These are phyloP conservation scores for Listronotus oregonensis DNA, from an alignment of 1,140 invertebrate species.

Conservation along the genomic window DNA sequence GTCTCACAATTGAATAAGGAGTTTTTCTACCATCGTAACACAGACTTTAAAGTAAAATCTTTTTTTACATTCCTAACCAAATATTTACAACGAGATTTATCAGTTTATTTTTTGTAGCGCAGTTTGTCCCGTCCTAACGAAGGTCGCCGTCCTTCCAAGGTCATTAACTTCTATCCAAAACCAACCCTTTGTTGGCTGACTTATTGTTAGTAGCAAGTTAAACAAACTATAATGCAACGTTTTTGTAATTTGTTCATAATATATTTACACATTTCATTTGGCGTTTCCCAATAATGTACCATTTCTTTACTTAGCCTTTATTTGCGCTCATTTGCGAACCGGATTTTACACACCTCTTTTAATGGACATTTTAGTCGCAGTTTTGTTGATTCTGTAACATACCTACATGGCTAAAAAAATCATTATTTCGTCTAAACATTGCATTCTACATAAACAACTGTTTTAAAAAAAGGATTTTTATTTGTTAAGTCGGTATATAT, in stretches of 20 bases:
- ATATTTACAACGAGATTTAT: not conserved
- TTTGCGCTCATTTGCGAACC: slow-evolving; percentile 5
- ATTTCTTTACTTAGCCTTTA: not conserved
- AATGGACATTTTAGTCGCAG: not conserved
- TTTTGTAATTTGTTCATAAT: slow-evolving; percentile 8
- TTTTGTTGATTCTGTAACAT: not conserved
- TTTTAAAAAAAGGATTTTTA: no score
- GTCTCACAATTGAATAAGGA: no score
- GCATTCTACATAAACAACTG: no score
- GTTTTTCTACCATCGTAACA: no score
- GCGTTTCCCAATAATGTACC: slow-evolving; percentile 20
- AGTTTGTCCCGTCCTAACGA: slow-evolving; percentile 20
- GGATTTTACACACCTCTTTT: slow-evolving; percentile 25
- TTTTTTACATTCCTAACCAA: no score
- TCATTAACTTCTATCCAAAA: slow-evolving; percentile 24
- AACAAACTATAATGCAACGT: slow-evolving; percentile 12
- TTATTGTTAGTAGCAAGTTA: slow-evolving; percentile 20
- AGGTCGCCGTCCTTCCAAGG: slow-evolving; percentile 35
- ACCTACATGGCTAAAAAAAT: not conserved
- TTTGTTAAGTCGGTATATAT: no score
- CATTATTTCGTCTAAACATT: no score
- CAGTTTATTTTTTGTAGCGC: not conserved
- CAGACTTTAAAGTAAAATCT: no score
- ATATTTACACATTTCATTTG: slow-evolving; percentile 2
- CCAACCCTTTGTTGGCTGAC: slow-evolving; percentile 29